Percentiles rank a stretch among this genome's conserved stretches.
Conservation (phyloP, 30 jellyfish, hydroid and myxozoan genomes). For the Thelohanellus kitauei region DNA sequence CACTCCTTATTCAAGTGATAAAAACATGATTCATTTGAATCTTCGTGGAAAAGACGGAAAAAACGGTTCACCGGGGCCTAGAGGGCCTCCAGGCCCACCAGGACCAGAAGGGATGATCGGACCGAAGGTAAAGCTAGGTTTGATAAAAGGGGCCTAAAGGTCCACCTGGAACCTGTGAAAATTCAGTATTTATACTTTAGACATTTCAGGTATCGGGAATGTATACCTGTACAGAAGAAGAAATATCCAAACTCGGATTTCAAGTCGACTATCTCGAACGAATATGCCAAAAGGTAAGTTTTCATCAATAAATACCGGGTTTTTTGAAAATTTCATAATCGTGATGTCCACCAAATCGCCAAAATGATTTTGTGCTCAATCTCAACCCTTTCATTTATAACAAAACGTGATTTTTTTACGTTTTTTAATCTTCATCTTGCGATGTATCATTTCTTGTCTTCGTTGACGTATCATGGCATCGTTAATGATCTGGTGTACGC, state of each 20-base stretch:
- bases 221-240: slow-evolving; percentile 50
- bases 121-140: too few relatives aligned
- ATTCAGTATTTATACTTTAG: neutral
- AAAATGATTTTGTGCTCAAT: too few relatives aligned
- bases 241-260: slow-evolving; percentile 26
- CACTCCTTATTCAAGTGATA: slow-evolving; percentile 81
- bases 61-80: slow-evolving; percentile 51
- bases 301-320: too few relatives aligned
- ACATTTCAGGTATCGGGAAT: neutral
- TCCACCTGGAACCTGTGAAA: slow-evolving; percentile 8
- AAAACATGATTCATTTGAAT: slow-evolving; percentile 44
- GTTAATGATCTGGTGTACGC: too few relatives aligned
- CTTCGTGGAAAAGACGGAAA: slow-evolving; percentile 82
- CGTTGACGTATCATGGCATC: too few relatives aligned
- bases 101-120: neutral
- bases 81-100: slow-evolving; percentile 17
- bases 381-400: too few relatives aligned
- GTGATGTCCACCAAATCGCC: too few relatives aligned
- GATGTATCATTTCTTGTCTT: too few relatives aligned
- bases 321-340: too few relatives aligned
- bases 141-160: slow-evolving; percentile 30
- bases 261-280: slow-evolving; percentile 57
- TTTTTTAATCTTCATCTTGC: too few relatives aligned
- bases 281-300: slow-evolving; percentile 58
- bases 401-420: too few relatives aligned